Evolutionary conservation across 2,113 vertebrate genomes (phyloP), one percentile per base, ranked within the genome.

Genomic region (Apteryx owenii): DNA sequence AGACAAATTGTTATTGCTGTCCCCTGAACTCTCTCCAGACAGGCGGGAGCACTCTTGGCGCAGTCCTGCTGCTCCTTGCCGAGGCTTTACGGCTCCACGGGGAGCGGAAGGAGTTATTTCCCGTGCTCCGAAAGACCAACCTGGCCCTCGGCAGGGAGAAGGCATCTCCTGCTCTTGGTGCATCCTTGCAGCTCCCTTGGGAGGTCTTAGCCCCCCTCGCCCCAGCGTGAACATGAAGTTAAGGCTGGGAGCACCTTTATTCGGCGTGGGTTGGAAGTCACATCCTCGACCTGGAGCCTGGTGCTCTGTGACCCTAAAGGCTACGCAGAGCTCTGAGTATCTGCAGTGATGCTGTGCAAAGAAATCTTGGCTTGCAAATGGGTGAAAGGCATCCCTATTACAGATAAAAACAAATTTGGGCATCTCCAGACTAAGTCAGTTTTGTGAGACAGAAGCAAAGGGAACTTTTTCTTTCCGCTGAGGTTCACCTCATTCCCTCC

Each of bases 1-100:
- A 79, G 78, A 85, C 48, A 72, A 65, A 79, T 51, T 66, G 51
- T 96, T 97, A 42, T 58, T 72, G 73, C 94, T 61, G 19, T 95
- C 73, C 84, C 44, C 56, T 80, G 65, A 81, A 62, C 65, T 89
- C 3, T 0, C 69, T 87, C 82, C 0, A 0, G 58, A 66, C 81
- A 68, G 36, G 68, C 40, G 68, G 68, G 68, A 90, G 61, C 5
- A 1, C 50, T 89, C 53, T 61, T 78, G 84, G 54, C 65, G 69
- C 72, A 12, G 29, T 93, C 65, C 66, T 2, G 1, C 44, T 66
- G 1, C 4, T 11, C 82, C 29, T 89, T 50, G 28, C 53, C 69
- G 92, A 38, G 62, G 68, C 75, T 87, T 56, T 70, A 18, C 19
- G 5, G 72, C 83, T 78, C 84, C 1, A 2, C 6, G 31, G 68